phyloP scores from a whole-genome alignment of 2,797 vertebrate species.

The Hypotaenidia philippensis region DNA sequence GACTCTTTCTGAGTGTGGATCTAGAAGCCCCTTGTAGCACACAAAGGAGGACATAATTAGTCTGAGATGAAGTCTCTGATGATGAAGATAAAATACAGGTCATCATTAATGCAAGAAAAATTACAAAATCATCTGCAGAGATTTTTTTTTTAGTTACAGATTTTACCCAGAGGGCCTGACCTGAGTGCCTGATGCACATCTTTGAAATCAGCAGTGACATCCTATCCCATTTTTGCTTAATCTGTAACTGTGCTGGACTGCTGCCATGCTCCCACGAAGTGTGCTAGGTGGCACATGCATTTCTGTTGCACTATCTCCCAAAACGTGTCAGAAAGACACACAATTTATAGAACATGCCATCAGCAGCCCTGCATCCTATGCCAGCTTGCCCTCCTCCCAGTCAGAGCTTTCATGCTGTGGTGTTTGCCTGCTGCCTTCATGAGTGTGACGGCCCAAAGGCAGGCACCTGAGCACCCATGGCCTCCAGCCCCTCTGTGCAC shows the following conservation, averaged over 20 bases:
- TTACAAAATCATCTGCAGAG: neutral
- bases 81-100: neutral
- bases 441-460: neutral
- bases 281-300: slow-evolving; percentile 10
- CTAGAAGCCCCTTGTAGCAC: neutral
- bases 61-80: neutral
- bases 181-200: neutral
- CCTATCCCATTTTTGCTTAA: neutral
- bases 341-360: neutral
- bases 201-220: neutral
- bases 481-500: neutral
- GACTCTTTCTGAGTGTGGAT: neutral
- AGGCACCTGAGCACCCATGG: neutral
- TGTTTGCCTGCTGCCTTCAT: neutral
- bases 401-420: neutral
- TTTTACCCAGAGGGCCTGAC: neutral
- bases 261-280: slow-evolving; percentile 36
- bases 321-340: slow-evolving; percentile 52
- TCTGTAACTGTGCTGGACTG: neutral
- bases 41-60: neutral
- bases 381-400: neutral
- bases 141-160: neutral
- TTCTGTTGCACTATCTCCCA: neutral
- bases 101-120: neutral
- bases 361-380: neutral